Percentiles rank a stretch among this genome's conserved stretches.
These are phyloP conservation scores for Xestia c-nigrum DNA, from an alignment of 2,888 invertebrate genomes.

Conservation along the genomic window DNA sequence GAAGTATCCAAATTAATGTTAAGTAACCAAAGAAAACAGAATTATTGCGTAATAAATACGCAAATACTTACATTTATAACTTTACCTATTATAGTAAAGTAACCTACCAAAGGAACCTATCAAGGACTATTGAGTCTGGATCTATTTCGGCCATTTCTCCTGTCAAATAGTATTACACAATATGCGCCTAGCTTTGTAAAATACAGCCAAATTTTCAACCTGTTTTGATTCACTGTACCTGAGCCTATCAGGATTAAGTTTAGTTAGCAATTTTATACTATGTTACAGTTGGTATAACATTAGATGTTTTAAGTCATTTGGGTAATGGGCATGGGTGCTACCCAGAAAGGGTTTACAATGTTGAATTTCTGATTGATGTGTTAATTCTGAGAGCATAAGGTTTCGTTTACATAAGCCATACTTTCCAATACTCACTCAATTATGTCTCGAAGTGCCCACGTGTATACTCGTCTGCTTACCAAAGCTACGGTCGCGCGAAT, in stretches of 20 bases:
- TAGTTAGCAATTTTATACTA: not conserved
- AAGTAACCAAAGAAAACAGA: constrained; percentile 25
- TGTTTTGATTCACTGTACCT: not conserved
- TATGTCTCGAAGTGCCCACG: not conserved
- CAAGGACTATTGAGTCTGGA: not conserved
- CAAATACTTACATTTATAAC: constrained; percentile 5
- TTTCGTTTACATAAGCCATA: not conserved
- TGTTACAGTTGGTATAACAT: not conserved
- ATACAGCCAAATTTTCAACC: constrained; percentile 11
- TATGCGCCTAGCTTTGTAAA: constrained; percentile 6
- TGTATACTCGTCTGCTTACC: not conserved
- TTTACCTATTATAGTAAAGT: not conserved
- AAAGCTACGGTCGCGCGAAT: not conserved
- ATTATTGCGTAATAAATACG: constrained; percentile 23
- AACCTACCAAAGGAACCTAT: no score
- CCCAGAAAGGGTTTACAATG: not conserved
- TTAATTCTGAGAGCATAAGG: not conserved
- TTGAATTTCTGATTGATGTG: not conserved
- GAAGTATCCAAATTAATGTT: constrained; percentile 9
- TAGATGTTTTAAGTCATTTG: not conserved
- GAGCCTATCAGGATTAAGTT: not conserved
- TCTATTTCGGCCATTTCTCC: constrained; percentile 2
- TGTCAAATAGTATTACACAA: not conserved
- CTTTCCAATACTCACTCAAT: not conserved
- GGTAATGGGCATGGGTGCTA: constrained; percentile 1